These are phyloP conservation scores for Pardosa pseudoannulata DNA, from an alignment of 2,888 invertebrate species.

Conservation along the genomic window DNA sequence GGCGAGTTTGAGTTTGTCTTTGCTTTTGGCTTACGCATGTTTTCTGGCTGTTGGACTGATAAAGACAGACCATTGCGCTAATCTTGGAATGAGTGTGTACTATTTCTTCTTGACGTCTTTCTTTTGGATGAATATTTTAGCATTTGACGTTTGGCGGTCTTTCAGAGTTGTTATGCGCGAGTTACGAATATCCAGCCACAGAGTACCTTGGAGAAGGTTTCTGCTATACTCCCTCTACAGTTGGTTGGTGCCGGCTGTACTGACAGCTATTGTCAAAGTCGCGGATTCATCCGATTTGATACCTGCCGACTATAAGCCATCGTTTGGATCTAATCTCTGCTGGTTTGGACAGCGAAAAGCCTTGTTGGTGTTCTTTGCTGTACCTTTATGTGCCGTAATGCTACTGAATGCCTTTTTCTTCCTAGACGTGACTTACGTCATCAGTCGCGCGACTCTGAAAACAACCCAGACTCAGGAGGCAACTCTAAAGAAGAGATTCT, in stretches of 20 bases:
- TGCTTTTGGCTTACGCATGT: constrained; percentile 79
- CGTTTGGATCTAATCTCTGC: constrained; percentile 79
- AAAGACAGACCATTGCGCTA: constrained; percentile 68
- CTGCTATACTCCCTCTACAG: constrained; percentile 78
- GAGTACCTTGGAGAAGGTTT: constrained; percentile 78
- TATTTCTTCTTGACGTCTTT: constrained; percentile 71
- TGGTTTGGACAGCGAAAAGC: constrained; percentile 80
- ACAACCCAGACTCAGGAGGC: constrained; percentile 39
- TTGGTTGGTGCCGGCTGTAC: constrained; percentile 78
- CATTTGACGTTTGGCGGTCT: constrained; percentile 77
- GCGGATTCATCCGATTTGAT: constrained; percentile 75
- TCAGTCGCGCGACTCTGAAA: constrained; percentile 75
- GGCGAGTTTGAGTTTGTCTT: constrained; percentile 77
- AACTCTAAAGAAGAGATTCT: constrained; percentile 41
- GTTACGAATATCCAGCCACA: constrained; percentile 78
- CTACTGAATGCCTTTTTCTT: constrained; percentile 79
- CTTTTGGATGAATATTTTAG: constrained; percentile 72
- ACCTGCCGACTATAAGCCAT: constrained; percentile 77
- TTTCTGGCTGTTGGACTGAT: constrained; percentile 75
- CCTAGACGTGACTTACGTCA: constrained; percentile 78
- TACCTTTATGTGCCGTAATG: constrained; percentile 79
- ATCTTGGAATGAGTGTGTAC: constrained; percentile 73
- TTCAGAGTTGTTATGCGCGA: constrained; percentile 79
- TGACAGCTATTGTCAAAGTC: constrained; percentile 77
- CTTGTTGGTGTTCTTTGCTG: constrained; percentile 80